phyloP scores from a whole-genome alignment of 2,113 vertebrate genomes.

The Laticauda laticaudata region DNA sequence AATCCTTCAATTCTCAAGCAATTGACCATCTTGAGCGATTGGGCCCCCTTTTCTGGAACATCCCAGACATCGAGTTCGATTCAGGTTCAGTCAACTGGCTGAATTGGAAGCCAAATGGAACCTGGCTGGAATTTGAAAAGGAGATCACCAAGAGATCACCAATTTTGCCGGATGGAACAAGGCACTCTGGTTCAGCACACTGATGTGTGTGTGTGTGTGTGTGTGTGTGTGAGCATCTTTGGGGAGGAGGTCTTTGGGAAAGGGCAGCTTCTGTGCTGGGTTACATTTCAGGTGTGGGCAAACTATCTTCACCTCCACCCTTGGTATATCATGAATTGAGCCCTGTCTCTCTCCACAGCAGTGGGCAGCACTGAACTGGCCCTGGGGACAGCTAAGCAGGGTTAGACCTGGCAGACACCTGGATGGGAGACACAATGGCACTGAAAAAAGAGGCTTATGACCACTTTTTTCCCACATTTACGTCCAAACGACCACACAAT shows the following conservation, averaged over 20 bases:
- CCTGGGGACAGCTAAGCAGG: background rate
- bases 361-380: background rate
- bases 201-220: fast-evolving
- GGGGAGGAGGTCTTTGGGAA: background rate
- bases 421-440: background rate
- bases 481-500: fast-evolving
- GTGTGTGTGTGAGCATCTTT: no score
- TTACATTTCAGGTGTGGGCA: background rate
- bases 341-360: background rate
- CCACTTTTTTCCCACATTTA: background rate
- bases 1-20: background rate
- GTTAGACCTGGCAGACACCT: background rate
- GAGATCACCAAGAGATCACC: background rate
- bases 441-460: background rate
- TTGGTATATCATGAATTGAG: background rate
- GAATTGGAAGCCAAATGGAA: background rate
- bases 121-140: background rate
- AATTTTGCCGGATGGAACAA: background rate
- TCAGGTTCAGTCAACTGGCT: background rate
- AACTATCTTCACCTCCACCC: background rate
- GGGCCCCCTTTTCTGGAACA: background rate
- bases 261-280: background rate
- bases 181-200: background rate
- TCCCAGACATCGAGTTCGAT: background rate
- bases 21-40: background rate